These are phyloP conservation scores for Triplophysa siluroides DNA, from an alignment of 2,113 vertebrate species.

Conservation along the genomic window DNA sequence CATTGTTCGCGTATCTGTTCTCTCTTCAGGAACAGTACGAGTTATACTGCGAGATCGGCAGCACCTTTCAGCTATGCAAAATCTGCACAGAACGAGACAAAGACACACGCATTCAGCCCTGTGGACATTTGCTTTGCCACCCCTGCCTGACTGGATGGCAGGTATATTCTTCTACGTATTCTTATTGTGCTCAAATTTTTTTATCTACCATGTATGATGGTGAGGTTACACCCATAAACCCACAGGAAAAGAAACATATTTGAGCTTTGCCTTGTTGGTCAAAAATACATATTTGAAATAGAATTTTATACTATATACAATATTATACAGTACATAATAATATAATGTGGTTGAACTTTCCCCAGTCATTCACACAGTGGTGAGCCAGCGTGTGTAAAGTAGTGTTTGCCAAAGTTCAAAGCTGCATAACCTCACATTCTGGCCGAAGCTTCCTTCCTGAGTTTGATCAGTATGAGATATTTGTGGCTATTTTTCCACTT, in stretches of 20 bases:
- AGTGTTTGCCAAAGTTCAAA: slow-evolving; percentile 3
- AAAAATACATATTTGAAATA: background rate
- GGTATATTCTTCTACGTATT: slow-evolving; percentile 61
- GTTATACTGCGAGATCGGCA: slow-evolving; percentile 84
- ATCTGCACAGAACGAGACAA: slow-evolving; percentile 85
- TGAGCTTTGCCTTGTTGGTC: background rate
- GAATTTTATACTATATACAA: too few relatives aligned
- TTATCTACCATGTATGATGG: background rate
- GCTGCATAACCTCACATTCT: slow-evolving; percentile 58
- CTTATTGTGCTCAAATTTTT: background rate
- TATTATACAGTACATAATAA: background rate
- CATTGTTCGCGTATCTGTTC: background rate
- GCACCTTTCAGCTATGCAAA: slow-evolving; percentile 87
- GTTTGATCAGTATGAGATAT: slow-evolving; percentile 44
- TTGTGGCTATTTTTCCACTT: slow-evolving; percentile 39
- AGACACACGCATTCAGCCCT: slow-evolving; percentile 81
- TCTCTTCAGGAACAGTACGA: slow-evolving; percentile 81
- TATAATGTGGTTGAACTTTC: background rate
- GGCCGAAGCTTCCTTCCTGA: slow-evolving; percentile 63
- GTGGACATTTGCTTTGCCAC: slow-evolving; percentile 84
- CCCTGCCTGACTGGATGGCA: slow-evolving; percentile 79
- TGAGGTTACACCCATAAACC: background rate
- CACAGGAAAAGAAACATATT: background rate
- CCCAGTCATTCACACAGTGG: background rate
- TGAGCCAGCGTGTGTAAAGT: background rate